Evolutionary conservation across 2,888 invertebrate genomes (phyloP).

Genomic region (Physocephala rufipes): DNA sequence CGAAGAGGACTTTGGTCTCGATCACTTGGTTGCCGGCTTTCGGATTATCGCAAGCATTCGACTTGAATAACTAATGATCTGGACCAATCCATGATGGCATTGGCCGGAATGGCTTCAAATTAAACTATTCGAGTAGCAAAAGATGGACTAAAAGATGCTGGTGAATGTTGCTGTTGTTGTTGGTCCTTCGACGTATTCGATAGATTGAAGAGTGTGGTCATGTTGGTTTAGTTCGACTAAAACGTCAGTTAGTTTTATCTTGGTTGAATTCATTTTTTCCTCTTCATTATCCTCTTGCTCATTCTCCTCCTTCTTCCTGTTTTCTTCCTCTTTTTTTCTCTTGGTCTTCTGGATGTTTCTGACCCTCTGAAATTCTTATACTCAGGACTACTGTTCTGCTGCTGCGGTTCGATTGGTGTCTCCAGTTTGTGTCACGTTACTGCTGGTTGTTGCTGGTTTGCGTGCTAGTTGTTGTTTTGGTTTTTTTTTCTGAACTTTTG

Average conservation of each 20-base stretch:
- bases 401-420: constrained; percentile 10
- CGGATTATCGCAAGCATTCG: background rate
- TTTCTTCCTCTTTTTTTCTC: constrained; percentile 4
- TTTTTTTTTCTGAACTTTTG: constrained; percentile 23
- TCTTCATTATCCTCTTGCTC: background rate
- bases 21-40: constrained; percentile 13
- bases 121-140: constrained; percentile 5
- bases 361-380: no score
- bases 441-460: background rate
- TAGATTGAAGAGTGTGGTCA: background rate
- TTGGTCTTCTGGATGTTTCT: no score
- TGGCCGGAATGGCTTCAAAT: constrained; percentile 6
- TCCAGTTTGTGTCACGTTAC: constrained; percentile 16
- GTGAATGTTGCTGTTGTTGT: no score
- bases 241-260: background rate
- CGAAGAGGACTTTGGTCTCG: background rate
- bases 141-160: no score
- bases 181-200: background rate
- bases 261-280: no score
- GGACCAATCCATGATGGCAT: constrained; percentile 19
- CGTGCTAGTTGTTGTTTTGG: constrained; percentile 2
- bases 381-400: no score
- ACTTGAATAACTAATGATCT: constrained; percentile 16
- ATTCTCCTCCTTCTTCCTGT: constrained; percentile 4
- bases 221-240: background rate